A percentile compares a stretch with the other conserved stretches of the same genome.
Evolutionary conservation across 2,113 vertebrate genomes (phyloP).

Genomic region (Siniperca knerii): DNA sequence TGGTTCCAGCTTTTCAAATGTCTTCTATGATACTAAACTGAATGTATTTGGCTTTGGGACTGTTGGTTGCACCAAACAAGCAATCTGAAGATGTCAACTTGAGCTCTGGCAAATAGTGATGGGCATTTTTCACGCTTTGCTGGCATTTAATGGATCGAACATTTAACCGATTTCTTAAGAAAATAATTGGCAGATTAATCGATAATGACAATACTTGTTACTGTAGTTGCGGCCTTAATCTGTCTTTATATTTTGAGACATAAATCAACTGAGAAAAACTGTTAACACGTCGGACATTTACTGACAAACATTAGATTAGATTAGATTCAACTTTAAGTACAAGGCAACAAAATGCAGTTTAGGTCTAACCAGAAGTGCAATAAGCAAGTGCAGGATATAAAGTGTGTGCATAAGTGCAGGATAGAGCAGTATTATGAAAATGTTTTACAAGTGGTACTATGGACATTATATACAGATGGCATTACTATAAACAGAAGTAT

Average conservation of each 20-base stretch:
- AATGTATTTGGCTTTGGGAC: neutral
- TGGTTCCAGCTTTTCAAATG: neutral
- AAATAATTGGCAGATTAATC: neutral
- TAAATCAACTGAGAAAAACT: neutral
- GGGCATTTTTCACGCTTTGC: neutral
- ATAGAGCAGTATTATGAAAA: no score
- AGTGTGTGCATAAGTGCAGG: no score
- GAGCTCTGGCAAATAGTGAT: neutral
- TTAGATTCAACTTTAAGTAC: no score
- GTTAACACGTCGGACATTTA: neutral
- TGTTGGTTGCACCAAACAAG: neutral
- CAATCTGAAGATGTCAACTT: neutral
- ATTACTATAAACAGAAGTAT: no score
- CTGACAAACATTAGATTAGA: neutral
- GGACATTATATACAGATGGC: no score
- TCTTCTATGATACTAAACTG: neutral
- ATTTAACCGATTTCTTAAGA: neutral
- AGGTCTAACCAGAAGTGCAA: no score
- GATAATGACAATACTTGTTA: neutral
- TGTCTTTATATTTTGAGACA: neutral
- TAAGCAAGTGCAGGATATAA: no score
- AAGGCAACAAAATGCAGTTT: no score
- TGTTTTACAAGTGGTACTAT: no score
- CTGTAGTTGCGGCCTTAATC: neutral
- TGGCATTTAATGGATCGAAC: neutral